Evolutionary conservation across 1,140 invertebrate genomes (phyloP).

Genomic region (Leptoteleia sp.): DNA sequence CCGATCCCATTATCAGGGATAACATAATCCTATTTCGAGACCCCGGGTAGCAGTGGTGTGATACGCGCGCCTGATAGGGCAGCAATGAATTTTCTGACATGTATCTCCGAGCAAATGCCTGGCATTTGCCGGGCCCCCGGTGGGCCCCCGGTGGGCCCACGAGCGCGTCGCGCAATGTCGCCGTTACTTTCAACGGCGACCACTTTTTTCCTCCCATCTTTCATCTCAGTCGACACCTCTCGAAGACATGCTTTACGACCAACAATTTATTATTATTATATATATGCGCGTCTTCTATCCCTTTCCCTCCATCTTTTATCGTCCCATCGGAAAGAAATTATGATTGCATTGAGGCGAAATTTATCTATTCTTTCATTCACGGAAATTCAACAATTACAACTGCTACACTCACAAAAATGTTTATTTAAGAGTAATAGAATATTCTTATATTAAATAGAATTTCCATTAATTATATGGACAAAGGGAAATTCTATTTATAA

Average conservation of each 20-base stretch:
- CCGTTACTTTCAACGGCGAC: slow-evolving; percentile 51
- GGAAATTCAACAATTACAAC: too few relatives aligned
- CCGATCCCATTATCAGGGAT: slow-evolving; percentile 68
- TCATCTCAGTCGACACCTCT: slow-evolving; percentile 41
- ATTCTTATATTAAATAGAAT: too few relatives aligned
- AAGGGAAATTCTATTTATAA: too few relatives aligned
- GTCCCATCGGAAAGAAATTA: too few relatives aligned
- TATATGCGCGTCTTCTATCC: too few relatives aligned
- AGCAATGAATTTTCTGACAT: slow-evolving; percentile 67
- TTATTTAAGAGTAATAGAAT: too few relatives aligned
- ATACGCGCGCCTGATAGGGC: slow-evolving; percentile 56
- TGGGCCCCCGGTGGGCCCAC: slow-evolving; percentile 26
- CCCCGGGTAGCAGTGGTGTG: slow-evolving; percentile 26
- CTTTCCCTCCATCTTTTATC: too few relatives aligned
- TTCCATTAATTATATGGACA: too few relatives aligned
- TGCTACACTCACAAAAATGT: too few relatives aligned
- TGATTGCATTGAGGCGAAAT: too few relatives aligned
- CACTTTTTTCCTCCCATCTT: slow-evolving; percentile 39
- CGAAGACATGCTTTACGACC: slow-evolving; percentile 22
- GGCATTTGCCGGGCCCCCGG: too few relatives aligned
- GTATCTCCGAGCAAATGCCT: slow-evolving; percentile 49
- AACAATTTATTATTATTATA: slow-evolving; percentile 5
- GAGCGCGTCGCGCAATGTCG: slow-evolving; percentile 54
- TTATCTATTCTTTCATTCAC: too few relatives aligned
- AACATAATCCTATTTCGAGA: slow-evolving; percentile 71